Evolutionary conservation across 2,888 invertebrate genomes (phyloP).

Genomic region (Himalopsyche anomala): DNA sequence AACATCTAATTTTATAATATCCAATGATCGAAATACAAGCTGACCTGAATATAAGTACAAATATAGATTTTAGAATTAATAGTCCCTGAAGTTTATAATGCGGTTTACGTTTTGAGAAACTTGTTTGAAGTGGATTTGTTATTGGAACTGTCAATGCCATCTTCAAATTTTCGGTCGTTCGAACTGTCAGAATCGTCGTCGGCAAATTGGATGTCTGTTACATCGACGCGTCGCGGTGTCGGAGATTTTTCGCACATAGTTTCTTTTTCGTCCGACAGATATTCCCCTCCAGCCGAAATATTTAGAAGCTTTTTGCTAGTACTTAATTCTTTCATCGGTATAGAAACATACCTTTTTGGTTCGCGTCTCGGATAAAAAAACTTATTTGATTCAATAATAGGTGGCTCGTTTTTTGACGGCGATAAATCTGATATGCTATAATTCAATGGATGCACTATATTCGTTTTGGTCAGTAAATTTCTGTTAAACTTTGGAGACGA

Average conservation of each 20-base stretch:
- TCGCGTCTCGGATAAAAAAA: conserved; percentile 59
- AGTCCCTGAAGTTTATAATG: too few species aligned
- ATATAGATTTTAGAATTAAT: too few species aligned
- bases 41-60: too few species aligned
- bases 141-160: not conserved
- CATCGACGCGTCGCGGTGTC: conserved; percentile 76
- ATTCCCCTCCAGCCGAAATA: conserved; percentile 64
- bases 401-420: conserved; percentile 69
- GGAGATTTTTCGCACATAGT: conserved; percentile 69
- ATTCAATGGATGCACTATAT: conserved; percentile 75
- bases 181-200: conserved; percentile 82
- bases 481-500: conserved; percentile 69
- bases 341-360: conserved; percentile 69
- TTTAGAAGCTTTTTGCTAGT: conserved; percentile 67
- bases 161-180: conserved; percentile 68
- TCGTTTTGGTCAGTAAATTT: conserved; percentile 70
- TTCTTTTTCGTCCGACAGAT: conserved; percentile 70
- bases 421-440: conserved; percentile 75
- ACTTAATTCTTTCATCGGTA: conserved; percentile 74
- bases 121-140: not conserved
- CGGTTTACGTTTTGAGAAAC: conserved; percentile 7
- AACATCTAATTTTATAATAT: too few species aligned
- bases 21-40: too few species aligned
- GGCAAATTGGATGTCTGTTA: conserved; percentile 83
- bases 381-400: conserved; percentile 67